These are phyloP conservation scores for Phaethornis superciliosus DNA, from an alignment of 2,113 vertebrate genomes.

Conservation along the genomic window DNA sequence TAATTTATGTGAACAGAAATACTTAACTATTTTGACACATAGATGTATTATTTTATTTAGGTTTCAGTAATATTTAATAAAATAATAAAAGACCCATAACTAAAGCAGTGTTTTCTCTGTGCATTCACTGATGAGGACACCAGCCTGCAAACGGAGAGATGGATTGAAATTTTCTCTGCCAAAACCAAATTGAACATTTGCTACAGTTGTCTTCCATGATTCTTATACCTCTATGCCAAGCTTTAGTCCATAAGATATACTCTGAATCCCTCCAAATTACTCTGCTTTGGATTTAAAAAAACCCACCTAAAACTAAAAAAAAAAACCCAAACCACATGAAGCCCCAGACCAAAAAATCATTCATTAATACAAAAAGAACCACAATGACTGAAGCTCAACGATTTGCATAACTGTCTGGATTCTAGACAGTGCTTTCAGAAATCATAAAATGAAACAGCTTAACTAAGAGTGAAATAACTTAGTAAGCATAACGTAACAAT, in stretches of 20 bases:
- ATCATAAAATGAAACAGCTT: background rate
- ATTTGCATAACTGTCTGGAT: background rate
- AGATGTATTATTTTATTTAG: background rate
- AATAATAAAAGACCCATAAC: background rate
- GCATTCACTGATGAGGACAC: background rate
- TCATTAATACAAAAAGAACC: background rate
- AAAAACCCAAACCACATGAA: background rate
- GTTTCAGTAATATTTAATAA: background rate
- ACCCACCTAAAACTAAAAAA: background rate
- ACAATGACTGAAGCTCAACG: background rate
- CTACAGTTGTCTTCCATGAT: background rate
- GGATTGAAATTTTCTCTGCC: background rate
- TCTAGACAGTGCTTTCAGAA: background rate
- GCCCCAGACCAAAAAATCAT: background rate
- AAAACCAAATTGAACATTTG: background rate
- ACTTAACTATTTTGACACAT: background rate
- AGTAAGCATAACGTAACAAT: background rate
- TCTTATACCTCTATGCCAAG: background rate
- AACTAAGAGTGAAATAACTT: constrained; percentile 6
- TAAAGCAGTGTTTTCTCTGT: background rate
- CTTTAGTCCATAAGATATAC: background rate
- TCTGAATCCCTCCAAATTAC: background rate
- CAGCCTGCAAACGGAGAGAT: background rate
- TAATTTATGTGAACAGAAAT: background rate
- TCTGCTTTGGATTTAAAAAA: background rate